Percentiles rank a stretch among this genome's conserved stretches.
Evolutionary conservation across 2,113 vertebrate species (phyloP).

Genomic region (Phycodurus eques): DNA sequence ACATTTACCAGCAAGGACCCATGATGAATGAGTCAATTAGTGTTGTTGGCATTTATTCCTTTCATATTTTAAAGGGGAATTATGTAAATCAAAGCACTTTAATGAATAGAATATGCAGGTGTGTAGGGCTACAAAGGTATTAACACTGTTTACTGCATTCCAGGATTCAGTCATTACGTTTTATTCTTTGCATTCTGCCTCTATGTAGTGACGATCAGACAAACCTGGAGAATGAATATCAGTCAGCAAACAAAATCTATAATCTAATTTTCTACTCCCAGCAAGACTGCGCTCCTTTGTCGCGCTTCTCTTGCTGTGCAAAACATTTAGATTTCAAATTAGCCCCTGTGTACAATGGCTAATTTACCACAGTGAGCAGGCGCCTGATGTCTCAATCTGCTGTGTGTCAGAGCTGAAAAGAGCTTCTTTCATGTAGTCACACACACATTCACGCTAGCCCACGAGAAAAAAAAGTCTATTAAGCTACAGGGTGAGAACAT

Average conservation of each 20-base stretch:
- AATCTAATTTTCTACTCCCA: slow-evolving; percentile 42
- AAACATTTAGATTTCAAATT: slow-evolving; percentile 96
- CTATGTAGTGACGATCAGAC: slow-evolving; percentile 10
- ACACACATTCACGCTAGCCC: slow-evolving; percentile 24
- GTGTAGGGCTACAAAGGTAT: slow-evolving; percentile 17
- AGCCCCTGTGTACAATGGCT: slow-evolving; percentile 87
- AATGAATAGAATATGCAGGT: slow-evolving; percentile 68
- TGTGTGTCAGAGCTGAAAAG: slow-evolving; percentile 89
- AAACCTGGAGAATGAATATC: slow-evolving; percentile 12
- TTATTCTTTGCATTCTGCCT: slow-evolving; percentile 14
- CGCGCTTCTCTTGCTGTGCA: slow-evolving; percentile 74
- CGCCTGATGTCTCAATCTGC: slow-evolving; percentile 96
- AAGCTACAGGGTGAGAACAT: slow-evolving; percentile 29
- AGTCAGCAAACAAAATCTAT: slow-evolving; percentile 21
- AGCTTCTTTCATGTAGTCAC: slow-evolving; percentile 65
- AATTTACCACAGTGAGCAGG: slow-evolving; percentile 85
- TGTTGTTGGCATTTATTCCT: slow-evolving; percentile 57
- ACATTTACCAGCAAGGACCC: slow-evolving; percentile 61
- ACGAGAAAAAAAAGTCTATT: slow-evolving; percentile 23
- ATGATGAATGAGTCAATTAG: slow-evolving; percentile 76
- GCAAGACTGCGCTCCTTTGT: slow-evolving; percentile 68
- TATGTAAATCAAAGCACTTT: slow-evolving; percentile 65
- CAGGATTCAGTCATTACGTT: neutral
- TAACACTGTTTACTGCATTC: slow-evolving; percentile 21
- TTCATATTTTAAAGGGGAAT: slow-evolving; percentile 69